Percentiles rank a stretch among this genome's conserved stretches.
These are phyloP conservation scores for Anhinga anhinga DNA, from an alignment of 2,113 vertebrate genomes.

Conservation along the genomic window DNA sequence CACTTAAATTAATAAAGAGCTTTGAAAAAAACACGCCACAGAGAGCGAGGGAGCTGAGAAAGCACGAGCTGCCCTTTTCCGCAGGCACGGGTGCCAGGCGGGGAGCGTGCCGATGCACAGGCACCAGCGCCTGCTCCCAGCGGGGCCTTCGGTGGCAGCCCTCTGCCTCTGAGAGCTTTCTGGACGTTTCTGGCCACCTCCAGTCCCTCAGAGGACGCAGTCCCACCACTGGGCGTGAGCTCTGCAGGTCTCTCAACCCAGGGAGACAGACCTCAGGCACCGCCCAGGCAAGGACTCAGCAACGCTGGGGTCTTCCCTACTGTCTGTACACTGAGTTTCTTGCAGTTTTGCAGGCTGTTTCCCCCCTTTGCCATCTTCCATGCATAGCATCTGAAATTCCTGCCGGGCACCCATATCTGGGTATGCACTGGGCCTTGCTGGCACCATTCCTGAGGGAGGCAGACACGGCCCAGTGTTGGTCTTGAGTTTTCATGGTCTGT, in stretches of 20 bases:
- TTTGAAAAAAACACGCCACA: neutral
- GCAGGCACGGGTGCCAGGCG: rapidly evolving
- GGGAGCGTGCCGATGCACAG: neutral
- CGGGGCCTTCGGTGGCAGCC: neutral
- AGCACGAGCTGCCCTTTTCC: neutral
- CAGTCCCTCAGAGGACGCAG: neutral
- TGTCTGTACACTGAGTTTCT: neutral
- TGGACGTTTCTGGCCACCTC: neutral
- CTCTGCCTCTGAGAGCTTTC: neutral
- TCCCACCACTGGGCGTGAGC: neutral
- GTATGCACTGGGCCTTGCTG: neutral
- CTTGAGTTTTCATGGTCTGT: neutral
- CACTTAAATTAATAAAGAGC: constrained; percentile 21
- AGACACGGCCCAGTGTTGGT: neutral
- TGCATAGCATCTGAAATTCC: neutral
- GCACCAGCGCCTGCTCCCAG: neutral
- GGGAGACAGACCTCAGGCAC: neutral
- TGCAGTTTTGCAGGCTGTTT: neutral
- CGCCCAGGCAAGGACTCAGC: neutral
- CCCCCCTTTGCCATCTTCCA: neutral
- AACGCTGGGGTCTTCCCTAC: neutral
- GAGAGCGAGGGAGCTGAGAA: neutral
- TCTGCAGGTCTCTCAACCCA: neutral
- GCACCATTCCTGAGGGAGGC: neutral
- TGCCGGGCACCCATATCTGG: neutral